Percentiles rank a stretch among this genome's conserved stretches.
Conservation (phyloP, 2,113 vertebrate species). For the Pardalotus punctatus region DNA sequence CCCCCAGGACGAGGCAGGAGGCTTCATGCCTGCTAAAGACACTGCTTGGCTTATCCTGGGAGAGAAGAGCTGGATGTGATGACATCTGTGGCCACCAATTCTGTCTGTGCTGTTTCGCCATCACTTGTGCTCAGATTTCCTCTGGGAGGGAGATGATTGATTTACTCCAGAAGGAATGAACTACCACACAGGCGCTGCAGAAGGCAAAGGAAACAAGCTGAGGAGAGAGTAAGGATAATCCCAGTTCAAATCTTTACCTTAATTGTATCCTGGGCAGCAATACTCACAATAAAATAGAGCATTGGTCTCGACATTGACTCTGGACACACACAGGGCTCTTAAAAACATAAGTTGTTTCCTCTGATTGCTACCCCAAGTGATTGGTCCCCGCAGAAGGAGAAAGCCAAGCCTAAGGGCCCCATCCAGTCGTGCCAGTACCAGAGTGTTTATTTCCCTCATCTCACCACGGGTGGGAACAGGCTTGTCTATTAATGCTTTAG, state of each 20-base stretch:
- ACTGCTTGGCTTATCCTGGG: background rate
- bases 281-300: background rate
- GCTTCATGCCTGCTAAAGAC: background rate
- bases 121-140: conserved; percentile 14
- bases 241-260: background rate
- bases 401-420: background rate
- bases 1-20: background rate
- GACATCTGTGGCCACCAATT: background rate
- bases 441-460: background rate
- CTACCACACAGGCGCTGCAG: background rate
- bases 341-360: background rate
- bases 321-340: background rate
- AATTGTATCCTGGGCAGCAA: background rate
- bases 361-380: background rate
- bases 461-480: background rate
- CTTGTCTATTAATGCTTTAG: background rate
- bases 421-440: background rate
- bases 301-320: background rate
- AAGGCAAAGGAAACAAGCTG: background rate
- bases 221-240: background rate
- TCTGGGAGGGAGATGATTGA: conserved; percentile 23
- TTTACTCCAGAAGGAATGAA: conserved; percentile 32
- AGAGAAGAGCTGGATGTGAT: background rate
- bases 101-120: background rate
- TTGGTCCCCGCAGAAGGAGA: background rate